phyloP scores from a whole-genome alignment of 2,797 vertebrate genomes.

The Brachyrhaphis roseni region DNA sequence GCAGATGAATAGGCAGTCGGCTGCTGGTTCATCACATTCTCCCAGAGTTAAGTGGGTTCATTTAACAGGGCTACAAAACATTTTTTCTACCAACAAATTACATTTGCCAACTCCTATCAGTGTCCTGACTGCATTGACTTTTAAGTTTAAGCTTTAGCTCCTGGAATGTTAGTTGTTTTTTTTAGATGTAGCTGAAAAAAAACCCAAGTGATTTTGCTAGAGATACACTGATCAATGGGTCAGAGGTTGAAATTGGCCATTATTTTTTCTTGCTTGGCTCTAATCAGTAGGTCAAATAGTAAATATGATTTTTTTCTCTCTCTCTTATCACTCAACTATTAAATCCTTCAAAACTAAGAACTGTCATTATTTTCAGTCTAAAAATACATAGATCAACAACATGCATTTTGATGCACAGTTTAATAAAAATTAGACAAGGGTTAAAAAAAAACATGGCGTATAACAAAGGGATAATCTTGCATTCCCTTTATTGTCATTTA shows the following conservation, averaged over 20 bases:
- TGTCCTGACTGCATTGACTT: neutral
- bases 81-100: neutral
- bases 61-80: neutral
- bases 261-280: neutral
- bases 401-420: neutral
- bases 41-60: neutral
- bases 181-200: neutral
- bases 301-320: neutral
- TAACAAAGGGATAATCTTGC: neutral
- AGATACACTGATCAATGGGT: neutral
- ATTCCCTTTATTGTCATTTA: neutral
- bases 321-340: neutral
- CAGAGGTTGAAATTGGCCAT: neutral
- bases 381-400: neutral
- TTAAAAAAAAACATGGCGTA: neutral
- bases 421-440: neutral
- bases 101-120: neutral
- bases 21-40: neutral
- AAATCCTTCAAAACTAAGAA: neutral
- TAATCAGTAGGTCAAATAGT: neutral
- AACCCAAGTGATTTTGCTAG: neutral
- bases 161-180: neutral
- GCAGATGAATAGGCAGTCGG: neutral
- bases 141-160: neutral
- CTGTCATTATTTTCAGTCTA: neutral